Percentiles rank a stretch among this genome's conserved stretches.
Conservation (phyloP, 2,797 vertebrate genomes). For the Rhabdomys pumilio region DNA sequence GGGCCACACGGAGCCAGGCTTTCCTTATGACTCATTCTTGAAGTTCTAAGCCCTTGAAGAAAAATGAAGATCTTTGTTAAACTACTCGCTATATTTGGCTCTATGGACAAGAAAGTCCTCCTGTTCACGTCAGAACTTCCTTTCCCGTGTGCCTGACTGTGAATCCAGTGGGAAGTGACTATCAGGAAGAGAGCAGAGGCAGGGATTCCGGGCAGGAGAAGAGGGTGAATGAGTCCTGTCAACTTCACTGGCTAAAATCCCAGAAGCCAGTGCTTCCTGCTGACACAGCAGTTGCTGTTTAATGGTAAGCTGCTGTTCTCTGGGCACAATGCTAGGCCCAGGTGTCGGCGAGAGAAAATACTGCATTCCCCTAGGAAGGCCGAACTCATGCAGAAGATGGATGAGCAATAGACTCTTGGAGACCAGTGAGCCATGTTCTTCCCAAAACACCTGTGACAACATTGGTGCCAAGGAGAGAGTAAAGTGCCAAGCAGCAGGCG, state of each 20-base stretch:
- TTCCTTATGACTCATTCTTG: constrained; percentile 48
- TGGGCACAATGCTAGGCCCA: not conserved
- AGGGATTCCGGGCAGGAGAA: constrained; percentile 30
- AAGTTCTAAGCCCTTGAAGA: constrained; percentile 42
- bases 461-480: not conserved
- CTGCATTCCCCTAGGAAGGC: not conserved
- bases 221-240: not conserved
- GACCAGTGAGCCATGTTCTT: not conserved
- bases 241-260: not conserved
- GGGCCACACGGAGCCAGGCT: not conserved
- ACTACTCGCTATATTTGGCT: constrained; percentile 28
- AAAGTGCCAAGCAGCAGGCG: not conserved
- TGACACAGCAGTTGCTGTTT: not conserved
- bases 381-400: not conserved
- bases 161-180: constrained; percentile 7
- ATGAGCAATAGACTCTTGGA: not conserved
- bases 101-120: constrained; percentile 31
- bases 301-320: not conserved
- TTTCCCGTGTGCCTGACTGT: constrained; percentile 31
- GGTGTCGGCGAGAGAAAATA: not conserved
- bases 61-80: constrained; percentile 41
- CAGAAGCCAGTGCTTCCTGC: constrained; percentile 5
- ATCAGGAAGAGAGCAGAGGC: not conserved
- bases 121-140: constrained; percentile 42
- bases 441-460: constrained; percentile 2